Percentiles rank a stretch among this genome's conserved stretches.
These are phyloP conservation scores for Drosophila peninsularis DNA, from an alignment of 2,888 invertebrate genomes.

Conservation along the genomic window DNA sequence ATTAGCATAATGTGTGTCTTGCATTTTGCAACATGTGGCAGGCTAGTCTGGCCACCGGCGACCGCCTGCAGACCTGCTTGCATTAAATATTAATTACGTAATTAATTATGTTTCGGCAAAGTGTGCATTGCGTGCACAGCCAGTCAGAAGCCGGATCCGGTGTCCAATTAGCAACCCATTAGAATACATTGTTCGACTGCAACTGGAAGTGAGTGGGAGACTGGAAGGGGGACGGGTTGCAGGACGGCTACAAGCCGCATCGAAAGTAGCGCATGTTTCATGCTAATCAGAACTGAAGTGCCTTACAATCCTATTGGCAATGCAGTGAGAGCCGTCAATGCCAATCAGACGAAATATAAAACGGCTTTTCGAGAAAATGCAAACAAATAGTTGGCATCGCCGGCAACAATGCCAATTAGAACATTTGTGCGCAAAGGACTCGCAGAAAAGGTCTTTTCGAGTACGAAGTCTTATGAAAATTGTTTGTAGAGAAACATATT, in stretches of 20 bases:
- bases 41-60: not conserved
- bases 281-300: not conserved
- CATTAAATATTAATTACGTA: conserved; percentile 5
- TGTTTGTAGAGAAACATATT: no score
- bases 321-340: not conserved
- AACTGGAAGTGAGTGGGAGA: not conserved
- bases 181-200: not conserved
- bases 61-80: not conserved
- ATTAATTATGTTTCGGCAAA: not conserved
- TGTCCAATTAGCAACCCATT: conserved; percentile 1
- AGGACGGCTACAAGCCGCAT: not conserved
- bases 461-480: no score
- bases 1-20: not conserved
- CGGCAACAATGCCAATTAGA: not conserved
- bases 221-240: no score
- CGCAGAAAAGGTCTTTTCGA: no score
- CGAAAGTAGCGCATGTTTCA: not conserved
- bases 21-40: not conserved
- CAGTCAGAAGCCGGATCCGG: not conserved
- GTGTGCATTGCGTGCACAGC: not conserved
- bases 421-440: not conserved
- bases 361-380: not conserved
- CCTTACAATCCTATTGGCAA: not conserved
- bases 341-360: not conserved
- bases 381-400: not conserved